Conservation (phyloP, 2,113 vertebrate genomes). For the Labeo catla region DNA sequence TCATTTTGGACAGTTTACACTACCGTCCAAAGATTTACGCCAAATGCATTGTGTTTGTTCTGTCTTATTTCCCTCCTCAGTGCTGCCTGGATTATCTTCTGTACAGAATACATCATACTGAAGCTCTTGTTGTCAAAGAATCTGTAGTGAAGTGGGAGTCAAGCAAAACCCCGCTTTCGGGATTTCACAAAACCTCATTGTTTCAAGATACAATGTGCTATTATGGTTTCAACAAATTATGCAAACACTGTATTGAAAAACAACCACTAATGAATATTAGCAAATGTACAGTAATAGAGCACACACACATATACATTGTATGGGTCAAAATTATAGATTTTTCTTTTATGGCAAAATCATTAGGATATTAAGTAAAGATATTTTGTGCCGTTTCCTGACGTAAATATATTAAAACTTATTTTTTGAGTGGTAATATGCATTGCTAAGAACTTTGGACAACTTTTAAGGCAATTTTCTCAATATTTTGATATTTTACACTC, state of each 20-base stretch:
- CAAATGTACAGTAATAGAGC: not conserved
- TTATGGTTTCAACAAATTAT: not conserved
- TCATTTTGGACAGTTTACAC: not conserved
- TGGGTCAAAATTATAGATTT: too few relatives aligned
- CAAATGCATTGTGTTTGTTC: not conserved
- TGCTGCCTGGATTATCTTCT: not conserved
- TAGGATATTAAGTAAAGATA: too few relatives aligned
- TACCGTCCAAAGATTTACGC: constrained; percentile 8
- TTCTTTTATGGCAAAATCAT: too few relatives aligned
- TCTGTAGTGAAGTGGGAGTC: not conserved
- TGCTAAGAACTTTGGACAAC: too few relatives aligned
- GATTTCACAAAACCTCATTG: constrained; percentile 3
- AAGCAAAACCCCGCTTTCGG: not conserved
- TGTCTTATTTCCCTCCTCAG: constrained; percentile 1
- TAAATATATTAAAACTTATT: too few relatives aligned
- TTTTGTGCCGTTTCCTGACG: too few relatives aligned
- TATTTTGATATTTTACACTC: too few relatives aligned
- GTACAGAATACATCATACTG: not conserved
- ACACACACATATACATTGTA: not conserved
- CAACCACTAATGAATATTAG: not conserved
- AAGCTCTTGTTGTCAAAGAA: not conserved
- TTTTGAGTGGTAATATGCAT: too few relatives aligned
- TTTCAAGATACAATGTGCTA: not conserved
- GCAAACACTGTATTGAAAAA: not conserved
- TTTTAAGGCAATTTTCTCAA: too few relatives aligned